Evolutionary conservation across 2,888 invertebrate genomes (phyloP).

Genomic region (Oeneis ivallda): DNA sequence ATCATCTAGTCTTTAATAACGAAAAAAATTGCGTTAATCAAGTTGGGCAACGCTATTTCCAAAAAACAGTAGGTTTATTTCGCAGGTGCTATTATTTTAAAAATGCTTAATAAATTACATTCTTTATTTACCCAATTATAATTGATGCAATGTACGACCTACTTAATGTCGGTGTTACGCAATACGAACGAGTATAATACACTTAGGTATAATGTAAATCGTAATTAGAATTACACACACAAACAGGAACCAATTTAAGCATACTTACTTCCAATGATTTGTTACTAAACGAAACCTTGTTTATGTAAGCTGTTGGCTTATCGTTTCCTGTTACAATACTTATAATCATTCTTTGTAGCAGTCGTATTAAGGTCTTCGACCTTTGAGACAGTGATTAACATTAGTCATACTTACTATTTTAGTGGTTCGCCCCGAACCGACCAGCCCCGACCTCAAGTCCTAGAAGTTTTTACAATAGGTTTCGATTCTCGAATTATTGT

Average conservation of each 20-base stretch:
- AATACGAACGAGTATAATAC: constrained; percentile 7
- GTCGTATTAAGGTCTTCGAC: not conserved
- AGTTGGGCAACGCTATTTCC: constrained; percentile 10
- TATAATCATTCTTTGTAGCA: not conserved
- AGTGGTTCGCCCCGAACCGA: no score
- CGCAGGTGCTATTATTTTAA: constrained; percentile 8
- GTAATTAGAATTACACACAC: constrained; percentile 25
- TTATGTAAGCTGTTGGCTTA: constrained; percentile 29
- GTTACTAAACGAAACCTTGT: constrained; percentile 34
- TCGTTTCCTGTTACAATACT: constrained; percentile 28
- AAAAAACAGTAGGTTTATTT: constrained; percentile 4
- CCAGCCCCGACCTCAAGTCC: no score
- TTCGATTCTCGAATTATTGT: no score
- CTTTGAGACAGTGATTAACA: not conserved
- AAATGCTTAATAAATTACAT: constrained; percentile 24
- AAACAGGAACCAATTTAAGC: constrained; percentile 34
- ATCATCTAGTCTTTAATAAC: not conserved
- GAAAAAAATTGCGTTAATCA: not conserved
- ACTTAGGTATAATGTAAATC: not conserved
- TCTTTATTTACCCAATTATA: constrained; percentile 25
- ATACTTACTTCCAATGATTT: constrained; percentile 27
- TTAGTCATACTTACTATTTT: not conserved
- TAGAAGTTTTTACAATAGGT: no score
- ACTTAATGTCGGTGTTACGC: constrained; percentile 23
- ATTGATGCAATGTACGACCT: not conserved